A percentile compares a stretch with the other conserved stretches of the same genome.
Evolutionary conservation across 2,797 vertebrate species (phyloP).

Genomic region (Urophycis tenuis): DNA sequence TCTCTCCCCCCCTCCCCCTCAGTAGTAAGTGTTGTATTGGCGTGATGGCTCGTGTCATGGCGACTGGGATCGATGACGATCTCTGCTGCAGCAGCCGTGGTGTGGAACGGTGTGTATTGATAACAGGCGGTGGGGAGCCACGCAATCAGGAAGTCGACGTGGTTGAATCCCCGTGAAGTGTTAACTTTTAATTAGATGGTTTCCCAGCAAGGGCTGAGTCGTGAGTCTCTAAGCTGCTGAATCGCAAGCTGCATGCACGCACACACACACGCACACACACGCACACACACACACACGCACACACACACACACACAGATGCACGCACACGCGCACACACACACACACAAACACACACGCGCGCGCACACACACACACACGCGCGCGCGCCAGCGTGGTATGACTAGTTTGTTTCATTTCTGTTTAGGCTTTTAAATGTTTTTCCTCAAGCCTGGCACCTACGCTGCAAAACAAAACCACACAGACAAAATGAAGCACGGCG

Average conservation of each 20-base stretch:
- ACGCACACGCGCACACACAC: no score
- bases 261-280: no score
- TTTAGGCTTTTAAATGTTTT: background rate
- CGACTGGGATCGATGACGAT: background rate
- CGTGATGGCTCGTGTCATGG: background rate
- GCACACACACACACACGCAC: no score
- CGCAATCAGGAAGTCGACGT: constrained; percentile 43
- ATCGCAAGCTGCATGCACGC: no score
- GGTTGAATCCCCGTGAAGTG: constrained; percentile 32
- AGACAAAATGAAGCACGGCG: no score
- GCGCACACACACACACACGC: no score
- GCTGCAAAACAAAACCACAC: background rate
- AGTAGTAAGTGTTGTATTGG: background rate
- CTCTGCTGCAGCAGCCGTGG: constrained; percentile 27
- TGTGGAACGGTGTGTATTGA: constrained; percentile 43
- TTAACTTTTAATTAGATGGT: constrained; percentile 33
- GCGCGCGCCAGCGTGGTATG: no score
- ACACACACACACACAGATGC: no score
- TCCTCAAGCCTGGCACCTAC: background rate
- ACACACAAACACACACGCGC: no score
- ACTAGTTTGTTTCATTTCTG: no score
- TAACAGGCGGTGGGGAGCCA: constrained; percentile 25
- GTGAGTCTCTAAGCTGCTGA: background rate
- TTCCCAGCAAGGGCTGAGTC: constrained; percentile 18
- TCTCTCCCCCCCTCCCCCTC: background rate